These are phyloP conservation scores for Podarcis muralis DNA, from an alignment of 2,113 vertebrate genomes.

Conservation along the genomic window DNA sequence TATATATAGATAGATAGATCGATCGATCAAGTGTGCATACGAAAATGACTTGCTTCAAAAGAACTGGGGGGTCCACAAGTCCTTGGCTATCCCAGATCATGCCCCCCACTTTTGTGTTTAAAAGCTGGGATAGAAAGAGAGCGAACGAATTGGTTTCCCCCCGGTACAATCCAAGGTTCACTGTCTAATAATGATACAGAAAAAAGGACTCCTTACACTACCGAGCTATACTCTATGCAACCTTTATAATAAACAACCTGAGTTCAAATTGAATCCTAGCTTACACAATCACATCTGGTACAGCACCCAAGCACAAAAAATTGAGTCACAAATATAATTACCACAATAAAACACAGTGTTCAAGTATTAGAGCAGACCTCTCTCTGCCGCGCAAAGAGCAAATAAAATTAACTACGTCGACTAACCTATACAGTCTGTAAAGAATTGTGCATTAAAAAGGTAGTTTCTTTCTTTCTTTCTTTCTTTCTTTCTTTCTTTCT, in stretches of 20 bases:
- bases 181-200: slow-evolving; percentile 77
- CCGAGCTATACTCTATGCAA: slow-evolving; percentile 81
- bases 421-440: slow-evolving; percentile 80
- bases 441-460: slow-evolving; percentile 94
- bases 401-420: slow-evolving; percentile 84
- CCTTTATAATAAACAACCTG: slow-evolving; percentile 84
- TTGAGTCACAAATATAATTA: slow-evolving; percentile 90
- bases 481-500: slow-evolving; percentile 69
- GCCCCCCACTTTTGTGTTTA: background rate
- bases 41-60: slow-evolving; percentile 65
- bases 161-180: slow-evolving; percentile 75
- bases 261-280: slow-evolving; percentile 87
- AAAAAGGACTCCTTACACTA: slow-evolving; percentile 73
- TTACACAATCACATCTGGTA: slow-evolving; percentile 81
- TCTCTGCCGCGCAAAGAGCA: slow-evolving; percentile 78
- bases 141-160: slow-evolving; percentile 4
- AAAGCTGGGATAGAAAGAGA: background rate
- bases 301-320: slow-evolving; percentile 84
- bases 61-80: slow-evolving; percentile 60
- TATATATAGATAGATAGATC: slow-evolving; percentile 34
- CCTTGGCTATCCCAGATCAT: slow-evolving; percentile 41
- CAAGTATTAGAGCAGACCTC: slow-evolving; percentile 80
- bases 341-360: slow-evolving; percentile 86
- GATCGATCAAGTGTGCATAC: slow-evolving; percentile 63
- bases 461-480: slow-evolving; percentile 72